Conservation (phyloP, 2,888 invertebrate genomes). For the Eupithecia subfuscata region DNA sequence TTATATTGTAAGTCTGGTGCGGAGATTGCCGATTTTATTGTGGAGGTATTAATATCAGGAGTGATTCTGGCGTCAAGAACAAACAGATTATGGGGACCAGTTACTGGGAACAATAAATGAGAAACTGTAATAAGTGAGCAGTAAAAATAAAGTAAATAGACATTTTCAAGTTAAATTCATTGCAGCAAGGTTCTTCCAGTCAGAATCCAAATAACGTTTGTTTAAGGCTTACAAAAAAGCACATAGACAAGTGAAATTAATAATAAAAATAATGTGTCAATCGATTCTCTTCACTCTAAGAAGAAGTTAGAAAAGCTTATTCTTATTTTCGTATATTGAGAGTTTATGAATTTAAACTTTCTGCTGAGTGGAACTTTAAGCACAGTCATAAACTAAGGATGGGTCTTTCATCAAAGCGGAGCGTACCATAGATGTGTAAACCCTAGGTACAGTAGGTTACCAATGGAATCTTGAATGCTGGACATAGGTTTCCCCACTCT, state of each 20-base stretch:
- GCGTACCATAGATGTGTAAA: not conserved
- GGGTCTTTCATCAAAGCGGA: not conserved
- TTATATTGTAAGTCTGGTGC: constrained; percentile 43
- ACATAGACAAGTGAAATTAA: not conserved
- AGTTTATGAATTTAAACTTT: not conserved
- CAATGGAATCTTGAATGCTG: not conserved
- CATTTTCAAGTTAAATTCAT: not conserved
- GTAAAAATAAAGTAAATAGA: not conserved
- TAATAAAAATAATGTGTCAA: not conserved
- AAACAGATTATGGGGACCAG: constrained; percentile 4
- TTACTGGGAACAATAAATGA: constrained; percentile 1
- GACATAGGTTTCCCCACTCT: not conserved
- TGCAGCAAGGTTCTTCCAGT: not conserved
- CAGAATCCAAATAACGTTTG: not conserved
- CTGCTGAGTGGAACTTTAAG: not conserved
- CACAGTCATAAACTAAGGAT: not conserved
- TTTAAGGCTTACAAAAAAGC: not conserved
- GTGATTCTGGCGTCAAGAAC: constrained; percentile 6
- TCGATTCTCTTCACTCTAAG: not conserved
- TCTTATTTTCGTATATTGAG: not conserved
- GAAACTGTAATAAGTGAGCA: constrained; percentile 9
- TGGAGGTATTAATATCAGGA: constrained; percentile 35
- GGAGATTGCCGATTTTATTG: constrained; percentile 39
- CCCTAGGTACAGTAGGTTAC: too few relatives aligned
- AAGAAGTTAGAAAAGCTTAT: not conserved